Evolutionary conservation across 2,113 vertebrate genomes (phyloP), one percentile per base, ranked within the genome.

Genomic region (Morone chrysops): DNA sequence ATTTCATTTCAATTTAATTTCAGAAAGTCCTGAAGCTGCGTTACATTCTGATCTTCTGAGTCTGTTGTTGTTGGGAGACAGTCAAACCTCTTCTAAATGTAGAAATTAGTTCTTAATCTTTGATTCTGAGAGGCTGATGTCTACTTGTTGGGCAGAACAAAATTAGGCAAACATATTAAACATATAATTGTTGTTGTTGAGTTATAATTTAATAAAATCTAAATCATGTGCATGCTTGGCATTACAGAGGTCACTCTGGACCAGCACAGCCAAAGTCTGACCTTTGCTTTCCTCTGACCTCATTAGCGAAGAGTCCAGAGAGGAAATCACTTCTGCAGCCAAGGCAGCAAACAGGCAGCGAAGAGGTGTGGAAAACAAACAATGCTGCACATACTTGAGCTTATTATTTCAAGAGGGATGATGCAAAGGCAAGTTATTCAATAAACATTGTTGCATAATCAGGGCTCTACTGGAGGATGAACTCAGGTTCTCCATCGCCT

Each of bases 301-400:
- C 84, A 60, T 93, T 78, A 83, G 78, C 69, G 66, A 50, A 40
- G 12, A 71, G 41, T 63, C 65, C 67, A 22, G 79, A 76, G 40
- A 77, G 79, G 83, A 90, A 92, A 83, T 36, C 51, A 43, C 61
- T 81, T 41, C 50, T 75, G 47, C 12, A 43, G 75, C 84, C 71
- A 83, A 68, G 61, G 48, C 38, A 38, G 38, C 48, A 74, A 75
- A 47, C 20, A 60, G 22, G 40, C 63, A 60, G 41, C 41, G 45
- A 51, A 8, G 60, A 72, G 20, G 8, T 60, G 57, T 3, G 5
- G 43, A 60, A 87, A 69, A 75, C 48, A 77, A 85, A 80, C 69
- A 79, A 54, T 20, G 56, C 6, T 3, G 6, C 1, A 22, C 45
- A 13, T 12, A 20, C 22, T 54, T 13, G 4, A 13, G 31, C 31